Evolutionary conservation across 2,113 vertebrate genomes (phyloP), one percentile per base, ranked within the genome.

Genomic region (Mugil cephalus): DNA sequence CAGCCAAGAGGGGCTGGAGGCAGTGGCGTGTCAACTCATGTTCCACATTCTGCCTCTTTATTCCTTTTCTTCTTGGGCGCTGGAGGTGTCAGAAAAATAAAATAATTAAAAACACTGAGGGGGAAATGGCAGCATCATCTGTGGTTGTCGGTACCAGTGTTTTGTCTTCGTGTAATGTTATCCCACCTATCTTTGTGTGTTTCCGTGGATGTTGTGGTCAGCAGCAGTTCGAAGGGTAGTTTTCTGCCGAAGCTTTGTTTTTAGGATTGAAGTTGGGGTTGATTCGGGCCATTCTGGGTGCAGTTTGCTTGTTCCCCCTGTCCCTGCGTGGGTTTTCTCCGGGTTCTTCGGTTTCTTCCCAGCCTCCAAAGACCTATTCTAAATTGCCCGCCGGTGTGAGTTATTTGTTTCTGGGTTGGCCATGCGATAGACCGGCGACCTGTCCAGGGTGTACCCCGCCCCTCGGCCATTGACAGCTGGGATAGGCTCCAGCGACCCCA

Each of bases 11-110:
- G 68, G 48, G 77, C 88, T 82, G 65, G 60, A 64, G 80, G 87
- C 63, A 81, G 74, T 67, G 70, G 43, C 43, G 8, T 77, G 90
- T 90, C 85, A 80, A 77, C 63, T 74, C 68, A 8, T 61, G 81
- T 88, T 88, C 75, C 51, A 81, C 69, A 71, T 70, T 69, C 68
- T 69, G 87, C 80, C 68, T 55, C 77, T 82, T 80, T 80, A 62
- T 80, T 79, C 71, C 46, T 64, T 58, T 62, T 55, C 17, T 69
- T 79, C 59, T 69, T 10, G 6, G 19, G 46, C n/a, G 35, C 36
- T 56, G 15, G 24, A 17, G 55, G 58, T 79, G 79, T 84, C 76
- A 77, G 48, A 45, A 46, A 52, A 63, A 54, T 19, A 69, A 55
- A 19, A 17, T 12, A 17, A 21, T 19, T 10, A 64, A 30, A 17